These are phyloP conservation scores for Isichthys henryi DNA, from an alignment of 2,113 vertebrate genomes.

Conservation along the genomic window DNA sequence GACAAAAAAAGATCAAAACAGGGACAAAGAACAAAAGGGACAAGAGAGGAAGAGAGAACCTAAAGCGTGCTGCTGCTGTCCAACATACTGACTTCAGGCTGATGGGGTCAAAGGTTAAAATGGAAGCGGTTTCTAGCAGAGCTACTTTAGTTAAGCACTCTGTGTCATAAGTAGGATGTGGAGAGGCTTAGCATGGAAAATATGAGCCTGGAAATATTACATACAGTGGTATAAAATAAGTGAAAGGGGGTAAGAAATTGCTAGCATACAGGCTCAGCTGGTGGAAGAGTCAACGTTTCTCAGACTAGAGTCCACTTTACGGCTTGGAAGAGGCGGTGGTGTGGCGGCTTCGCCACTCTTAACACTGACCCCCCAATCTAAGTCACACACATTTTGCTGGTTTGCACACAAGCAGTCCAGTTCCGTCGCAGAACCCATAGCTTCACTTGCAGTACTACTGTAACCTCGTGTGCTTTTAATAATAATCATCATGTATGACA, in stretches of 20 bases:
- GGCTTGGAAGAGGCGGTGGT: constrained; percentile 47
- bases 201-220: constrained; percentile 49
- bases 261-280: constrained; percentile 25
- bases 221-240: constrained; percentile 41
- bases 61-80: not conserved
- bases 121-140: not conserved
- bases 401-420: not conserved
- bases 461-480: not conserved
- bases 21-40: not conserved
- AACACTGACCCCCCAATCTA: constrained; percentile 23
- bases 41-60: constrained; percentile 1
- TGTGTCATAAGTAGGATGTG: constrained; percentile 27
- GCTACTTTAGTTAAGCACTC: not conserved
- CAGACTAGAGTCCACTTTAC: constrained; percentile 46
- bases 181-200: constrained; percentile 58
- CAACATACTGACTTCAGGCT: not conserved
- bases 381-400: constrained; percentile 29
- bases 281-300: constrained; percentile 28
- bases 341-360: constrained; percentile 38
- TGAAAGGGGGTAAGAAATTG: constrained; percentile 17
- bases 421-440: not conserved
- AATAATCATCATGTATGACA: too few species aligned
- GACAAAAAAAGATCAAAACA: not conserved
- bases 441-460: not conserved
- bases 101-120: not conserved